Base-by-base conservation (phyloP, 2,797 vertebrate genomes). In the Taeniopygia guttata region DNA sequence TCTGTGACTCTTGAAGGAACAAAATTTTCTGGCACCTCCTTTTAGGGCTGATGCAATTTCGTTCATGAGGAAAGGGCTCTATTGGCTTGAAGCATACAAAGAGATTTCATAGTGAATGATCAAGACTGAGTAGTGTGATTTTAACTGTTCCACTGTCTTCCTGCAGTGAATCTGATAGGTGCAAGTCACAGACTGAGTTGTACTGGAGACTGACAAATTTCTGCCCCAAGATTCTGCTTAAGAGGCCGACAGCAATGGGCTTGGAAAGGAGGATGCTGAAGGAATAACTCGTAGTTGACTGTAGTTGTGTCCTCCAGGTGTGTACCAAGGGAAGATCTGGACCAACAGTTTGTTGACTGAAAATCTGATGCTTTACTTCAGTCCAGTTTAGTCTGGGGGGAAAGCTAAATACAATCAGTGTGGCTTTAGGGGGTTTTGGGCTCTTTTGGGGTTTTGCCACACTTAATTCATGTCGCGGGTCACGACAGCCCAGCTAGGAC, bases 401-500 rank as follows among this genome's bases (percentile, higher is more conserved):
- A 63, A 21, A 27, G 22, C 25, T 17, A 19, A 9, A 43, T 40
- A 30, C 29, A 52, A 2, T 42, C 27, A 7, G 40, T 43, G 36
- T 58, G 60, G 13, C 68, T 34, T 56, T 68, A 38, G 66, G 36
- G 36, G 36, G 36, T 38, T 38, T 11, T 9, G 36, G 36, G 22
- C 43, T 59, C 25, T 29, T 79, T 45, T 23, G 32, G 58, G 67
- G 42, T 63, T 72, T 78, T 75, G 60, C 45, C 46, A 14, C 26
- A 17, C 58, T 75, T 79, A 52, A 27, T 82, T 75, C 27, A 5
- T 40, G 13, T 68, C 58, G 25, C 19, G 30, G 29, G 16, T 59
- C 27, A 17, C 0, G 1, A 10, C 26, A 46, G 1, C 66, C 43
- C n/a, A 20, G 17, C 1, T 84, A 32, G 26, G 51, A 36, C 42